Evolutionary conservation across 2,797 vertebrate genomes (phyloP).

Genomic region (Peromyscus attwateri): DNA sequence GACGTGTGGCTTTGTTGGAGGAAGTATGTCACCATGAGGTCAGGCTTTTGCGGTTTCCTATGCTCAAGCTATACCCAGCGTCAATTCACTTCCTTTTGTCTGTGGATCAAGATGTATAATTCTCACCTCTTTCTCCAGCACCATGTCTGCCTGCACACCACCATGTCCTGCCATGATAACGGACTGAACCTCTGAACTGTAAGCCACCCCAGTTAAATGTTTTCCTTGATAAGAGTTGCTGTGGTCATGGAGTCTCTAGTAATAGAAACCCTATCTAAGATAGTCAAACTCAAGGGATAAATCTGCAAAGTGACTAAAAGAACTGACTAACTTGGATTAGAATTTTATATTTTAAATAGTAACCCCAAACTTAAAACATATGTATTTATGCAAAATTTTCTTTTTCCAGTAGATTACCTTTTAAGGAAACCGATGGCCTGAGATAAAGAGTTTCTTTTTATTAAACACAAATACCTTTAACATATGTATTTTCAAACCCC

Average conservation of each 20-base stretch:
- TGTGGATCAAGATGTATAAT: not conserved
- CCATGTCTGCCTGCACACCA: not conserved
- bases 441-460: slow-evolving; percentile 38
- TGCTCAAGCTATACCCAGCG: not conserved
- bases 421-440: slow-evolving; percentile 49
- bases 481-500: slow-evolving; percentile 27
- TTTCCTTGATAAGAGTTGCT: not conserved
- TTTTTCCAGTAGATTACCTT: slow-evolving; percentile 2
- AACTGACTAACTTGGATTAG: not conserved
- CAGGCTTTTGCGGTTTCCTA: not conserved
- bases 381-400: slow-evolving; percentile 51
- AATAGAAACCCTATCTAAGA: not conserved
- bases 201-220: not conserved
- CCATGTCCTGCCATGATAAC: not conserved
- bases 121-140: not conserved
- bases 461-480: slow-evolving; percentile 56
- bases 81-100: not conserved
- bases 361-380: slow-evolving; percentile 49
- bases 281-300: not conserved
- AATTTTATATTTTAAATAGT: slow-evolving; percentile 10
- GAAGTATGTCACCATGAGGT: not conserved
- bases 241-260: not conserved
- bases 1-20: not conserved
- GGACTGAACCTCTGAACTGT: not conserved
- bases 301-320: not conserved